Percentiles rank a stretch among this genome's conserved stretches.
phyloP scores from a whole-genome alignment of 1,140 invertebrate genomes.

The Carposina sasakii region DNA sequence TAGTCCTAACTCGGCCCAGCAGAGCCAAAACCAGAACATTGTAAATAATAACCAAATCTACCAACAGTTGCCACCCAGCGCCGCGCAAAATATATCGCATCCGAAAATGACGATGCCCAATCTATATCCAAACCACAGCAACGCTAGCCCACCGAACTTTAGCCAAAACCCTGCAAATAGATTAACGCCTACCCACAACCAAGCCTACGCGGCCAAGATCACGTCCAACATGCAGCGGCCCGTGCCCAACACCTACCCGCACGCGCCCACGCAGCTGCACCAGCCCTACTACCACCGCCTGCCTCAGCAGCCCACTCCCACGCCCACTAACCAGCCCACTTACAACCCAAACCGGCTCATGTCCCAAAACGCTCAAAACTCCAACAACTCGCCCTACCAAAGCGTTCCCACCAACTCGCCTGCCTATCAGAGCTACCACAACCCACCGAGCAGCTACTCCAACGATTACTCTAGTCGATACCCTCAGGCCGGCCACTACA shows the following conservation, averaged over 20 bases:
- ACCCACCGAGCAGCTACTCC: slow-evolving; percentile 63
- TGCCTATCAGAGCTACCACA: slow-evolving; percentile 59
- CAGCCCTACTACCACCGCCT: slow-evolving; percentile 55
- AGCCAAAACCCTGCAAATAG: slow-evolving; percentile 58
- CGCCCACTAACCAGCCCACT: slow-evolving; percentile 27
- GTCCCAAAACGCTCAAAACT: slow-evolving; percentile 34
- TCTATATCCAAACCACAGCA: slow-evolving; percentile 43
- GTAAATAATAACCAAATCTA: slow-evolving; percentile 52
- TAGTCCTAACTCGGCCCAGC: slow-evolving; percentile 35
- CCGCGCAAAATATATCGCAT: slow-evolving; percentile 42
- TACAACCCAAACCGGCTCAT: slow-evolving; percentile 44
- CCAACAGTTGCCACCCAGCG: slow-evolving; percentile 42
- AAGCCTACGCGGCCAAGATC: slow-evolving; percentile 47
- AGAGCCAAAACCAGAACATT: slow-evolving; percentile 32
- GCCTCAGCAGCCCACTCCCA: slow-evolving; percentile 23
- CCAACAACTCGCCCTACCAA: slow-evolving; percentile 57
- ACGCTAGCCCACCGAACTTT: slow-evolving; percentile 55
- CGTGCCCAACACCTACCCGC: slow-evolving; percentile 54
- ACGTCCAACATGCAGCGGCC: slow-evolving; percentile 36
- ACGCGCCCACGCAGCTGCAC: slow-evolving; percentile 50
- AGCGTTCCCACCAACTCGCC: slow-evolving; percentile 65
- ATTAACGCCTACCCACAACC: slow-evolving; percentile 50
- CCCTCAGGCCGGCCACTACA: slow-evolving; percentile 50
- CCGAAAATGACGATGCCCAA: slow-evolving; percentile 56
- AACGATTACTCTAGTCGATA: slow-evolving; percentile 66